Percentiles rank a stretch among this genome's conserved stretches.
These are phyloP conservation scores for Ginglymostoma cirratum DNA, from an alignment of 2,113 vertebrate species.

Conservation along the genomic window DNA sequence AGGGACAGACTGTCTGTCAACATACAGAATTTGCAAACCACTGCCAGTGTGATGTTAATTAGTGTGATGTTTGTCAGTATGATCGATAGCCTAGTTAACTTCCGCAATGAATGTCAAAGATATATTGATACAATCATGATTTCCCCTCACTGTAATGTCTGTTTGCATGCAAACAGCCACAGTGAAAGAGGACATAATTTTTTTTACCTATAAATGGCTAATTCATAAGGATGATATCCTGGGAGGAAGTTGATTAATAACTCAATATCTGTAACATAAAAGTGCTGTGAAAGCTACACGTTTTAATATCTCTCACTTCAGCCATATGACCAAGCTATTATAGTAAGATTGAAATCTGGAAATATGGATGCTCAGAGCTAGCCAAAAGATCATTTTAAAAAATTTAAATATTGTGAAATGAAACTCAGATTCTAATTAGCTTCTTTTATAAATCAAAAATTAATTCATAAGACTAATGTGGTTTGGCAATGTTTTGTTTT, in stretches of 20 bases:
- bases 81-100: background rate
- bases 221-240: background rate
- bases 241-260: background rate
- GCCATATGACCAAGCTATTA: background rate
- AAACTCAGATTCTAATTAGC: background rate
- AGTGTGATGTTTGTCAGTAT: background rate
- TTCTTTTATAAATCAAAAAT: background rate
- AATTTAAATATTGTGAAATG: background rate
- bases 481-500: background rate
- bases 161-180: background rate
- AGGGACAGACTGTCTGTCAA: background rate
- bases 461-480: background rate
- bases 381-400: background rate
- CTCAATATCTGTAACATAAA: background rate
- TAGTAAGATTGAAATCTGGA: background rate
- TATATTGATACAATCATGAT: background rate
- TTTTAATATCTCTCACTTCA: background rate
- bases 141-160: background rate
- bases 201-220: background rate
- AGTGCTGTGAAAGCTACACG: background rate
- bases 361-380: background rate
- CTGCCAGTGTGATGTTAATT: background rate
- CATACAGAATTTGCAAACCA: background rate
- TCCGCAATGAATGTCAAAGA: background rate
- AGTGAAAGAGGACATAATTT: background rate